Evolutionary conservation across 2,113 vertebrate species (phyloP).

Genomic region (Python bivittatus): DNA sequence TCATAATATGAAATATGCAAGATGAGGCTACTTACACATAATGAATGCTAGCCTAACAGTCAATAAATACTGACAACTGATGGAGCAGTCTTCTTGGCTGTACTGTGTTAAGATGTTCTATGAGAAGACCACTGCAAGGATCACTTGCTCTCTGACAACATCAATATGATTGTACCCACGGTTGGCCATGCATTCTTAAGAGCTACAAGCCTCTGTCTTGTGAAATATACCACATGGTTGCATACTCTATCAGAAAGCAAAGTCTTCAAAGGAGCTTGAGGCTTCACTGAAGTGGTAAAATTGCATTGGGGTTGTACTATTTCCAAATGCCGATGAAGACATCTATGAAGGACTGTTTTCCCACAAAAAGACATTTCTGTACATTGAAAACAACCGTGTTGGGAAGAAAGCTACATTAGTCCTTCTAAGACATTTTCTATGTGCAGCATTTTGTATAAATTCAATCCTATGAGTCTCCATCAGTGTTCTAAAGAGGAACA

Average conservation of each 20-base stretch:
- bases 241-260: not conserved
- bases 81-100: not conserved
- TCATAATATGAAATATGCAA: not conserved
- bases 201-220: not conserved
- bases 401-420: not conserved
- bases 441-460: not conserved
- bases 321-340: not conserved
- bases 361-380: not conserved
- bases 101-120: not conserved
- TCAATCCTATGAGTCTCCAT: not conserved
- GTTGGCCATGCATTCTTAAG: not conserved
- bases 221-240: not conserved
- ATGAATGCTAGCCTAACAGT: not conserved
- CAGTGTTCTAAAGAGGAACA: not conserved
- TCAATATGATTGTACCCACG: not conserved
- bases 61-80: not conserved
- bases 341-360: not conserved
- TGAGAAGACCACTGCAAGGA: not conserved
- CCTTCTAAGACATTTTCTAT: not conserved
- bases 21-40: not conserved
- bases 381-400: not conserved
- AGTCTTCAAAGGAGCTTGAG: not conserved
- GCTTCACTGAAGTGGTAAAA: slow-evolving; percentile 14
- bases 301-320: not conserved
- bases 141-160: not conserved